A percentile compares a stretch with the other conserved stretches of the same genome.
These are phyloP conservation scores for Opisthocomus hoazin DNA, from an alignment of 2,113 vertebrate genomes.

Conservation along the genomic window DNA sequence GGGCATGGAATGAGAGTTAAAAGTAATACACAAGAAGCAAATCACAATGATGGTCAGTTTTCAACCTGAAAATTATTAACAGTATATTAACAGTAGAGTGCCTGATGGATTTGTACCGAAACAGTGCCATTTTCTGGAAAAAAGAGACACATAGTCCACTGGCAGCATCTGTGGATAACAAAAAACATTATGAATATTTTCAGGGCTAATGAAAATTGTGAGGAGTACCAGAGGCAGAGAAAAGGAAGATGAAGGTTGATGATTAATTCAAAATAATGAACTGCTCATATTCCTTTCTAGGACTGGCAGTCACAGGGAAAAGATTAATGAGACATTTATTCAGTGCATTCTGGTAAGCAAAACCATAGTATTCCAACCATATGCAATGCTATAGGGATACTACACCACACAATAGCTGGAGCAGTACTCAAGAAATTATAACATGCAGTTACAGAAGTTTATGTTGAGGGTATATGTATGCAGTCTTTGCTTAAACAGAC, in stretches of 20 bases:
- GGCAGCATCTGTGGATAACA: background rate
- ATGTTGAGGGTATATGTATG: background rate
- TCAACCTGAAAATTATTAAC: background rate
- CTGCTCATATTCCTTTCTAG: background rate
- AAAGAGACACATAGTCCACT: background rate
- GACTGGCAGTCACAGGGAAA: background rate
- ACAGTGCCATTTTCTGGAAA: background rate
- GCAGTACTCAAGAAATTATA: background rate
- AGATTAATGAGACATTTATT: background rate
- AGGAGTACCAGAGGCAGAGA: background rate
- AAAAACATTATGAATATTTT: background rate
- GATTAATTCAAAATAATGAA: background rate
- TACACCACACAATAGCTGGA: background rate
- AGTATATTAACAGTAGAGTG: background rate
- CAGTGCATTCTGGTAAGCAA: background rate
- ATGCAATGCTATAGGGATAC: background rate
- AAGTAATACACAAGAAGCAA: background rate
- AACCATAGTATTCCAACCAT: background rate
- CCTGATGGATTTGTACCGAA: background rate
- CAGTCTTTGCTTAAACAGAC: background rate
- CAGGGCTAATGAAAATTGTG: background rate
- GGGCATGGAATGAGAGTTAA: background rate
- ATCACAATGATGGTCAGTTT: background rate
- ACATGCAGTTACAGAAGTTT: background rate
- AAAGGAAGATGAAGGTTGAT: background rate